Evolutionary conservation across 2,113 vertebrate species (phyloP).

Genomic region (Coturnix japonica): DNA sequence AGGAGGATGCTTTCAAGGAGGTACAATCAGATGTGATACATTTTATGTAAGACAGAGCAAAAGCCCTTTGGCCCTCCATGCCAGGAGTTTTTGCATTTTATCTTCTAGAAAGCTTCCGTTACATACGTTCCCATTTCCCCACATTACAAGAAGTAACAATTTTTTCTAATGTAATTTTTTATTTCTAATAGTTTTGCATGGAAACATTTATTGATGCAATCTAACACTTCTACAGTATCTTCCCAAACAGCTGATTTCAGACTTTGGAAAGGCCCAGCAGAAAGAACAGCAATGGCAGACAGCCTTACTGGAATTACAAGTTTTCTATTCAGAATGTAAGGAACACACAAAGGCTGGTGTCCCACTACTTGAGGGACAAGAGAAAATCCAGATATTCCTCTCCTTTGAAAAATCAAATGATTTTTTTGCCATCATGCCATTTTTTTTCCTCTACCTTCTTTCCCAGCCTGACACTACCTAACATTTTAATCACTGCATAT

Average conservation of each 20-base stretch:
- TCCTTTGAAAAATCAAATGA: not conserved
- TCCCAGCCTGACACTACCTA: not conserved
- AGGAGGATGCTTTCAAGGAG: not conserved
- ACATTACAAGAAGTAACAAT: not conserved
- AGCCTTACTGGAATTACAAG: not conserved
- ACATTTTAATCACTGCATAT: no score
- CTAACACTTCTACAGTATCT: not conserved
- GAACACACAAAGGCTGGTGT: not conserved
- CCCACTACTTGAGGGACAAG: not conserved
- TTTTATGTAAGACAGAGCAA: not conserved
- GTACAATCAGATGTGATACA: not conserved
- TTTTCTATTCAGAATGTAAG: not conserved
- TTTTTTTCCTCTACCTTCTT: not conserved
- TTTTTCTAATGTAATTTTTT: not conserved
- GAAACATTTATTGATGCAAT: not conserved
- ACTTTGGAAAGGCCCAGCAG: not conserved
- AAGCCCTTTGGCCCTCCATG: not conserved
- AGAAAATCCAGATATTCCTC: not conserved
- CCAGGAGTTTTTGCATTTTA: not conserved
- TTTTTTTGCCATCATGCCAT: not conserved
- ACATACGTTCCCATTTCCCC: not conserved
- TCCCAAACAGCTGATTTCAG: not conserved
- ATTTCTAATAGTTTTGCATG: not conserved
- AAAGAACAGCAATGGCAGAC: not conserved
- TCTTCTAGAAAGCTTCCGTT: not conserved